Conservation (phyloP, 2,888 invertebrate genomes). For the Drosophila koepferae region DNA sequence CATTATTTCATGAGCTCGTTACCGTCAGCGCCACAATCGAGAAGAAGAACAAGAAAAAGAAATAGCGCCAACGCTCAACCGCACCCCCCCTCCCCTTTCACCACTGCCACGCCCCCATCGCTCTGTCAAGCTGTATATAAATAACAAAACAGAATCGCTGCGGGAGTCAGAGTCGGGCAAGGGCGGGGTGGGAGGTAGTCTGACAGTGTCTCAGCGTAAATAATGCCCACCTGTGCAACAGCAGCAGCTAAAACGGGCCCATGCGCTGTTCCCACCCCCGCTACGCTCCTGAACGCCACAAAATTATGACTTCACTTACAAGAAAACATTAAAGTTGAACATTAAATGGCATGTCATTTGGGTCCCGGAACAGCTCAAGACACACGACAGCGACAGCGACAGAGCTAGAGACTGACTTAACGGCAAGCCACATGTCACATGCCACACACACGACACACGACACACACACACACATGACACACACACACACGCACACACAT, state of each 20-base stretch:
- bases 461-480: slow-evolving; percentile 23
- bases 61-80: background rate
- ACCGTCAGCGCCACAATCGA: slow-evolving; percentile 60
- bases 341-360: slow-evolving; percentile 83
- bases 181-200: background rate
- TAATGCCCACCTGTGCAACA: slow-evolving; percentile 77
- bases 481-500: slow-evolving; percentile 14
- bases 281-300: slow-evolving; percentile 7
- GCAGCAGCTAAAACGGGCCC: background rate
- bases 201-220: slow-evolving; percentile 55
- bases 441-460: slow-evolving; percentile 20
- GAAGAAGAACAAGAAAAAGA: background rate
- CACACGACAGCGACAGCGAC: slow-evolving; percentile 44
- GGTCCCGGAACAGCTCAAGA: slow-evolving; percentile 58
- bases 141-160: slow-evolving; percentile 58
- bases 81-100: background rate
- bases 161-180: background rate
- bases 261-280: background rate
- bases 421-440: slow-evolving; percentile 63
- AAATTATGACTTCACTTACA: slow-evolving; percentile 72
- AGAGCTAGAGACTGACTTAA: slow-evolving; percentile 43
- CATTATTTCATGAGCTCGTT: slow-evolving; percentile 82
- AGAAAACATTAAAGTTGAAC: slow-evolving; percentile 78
- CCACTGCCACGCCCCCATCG: background rate
- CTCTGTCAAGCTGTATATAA: slow-evolving; percentile 58